Conservation (phyloP, 2,113 vertebrate species). For the Phaethon lepturus region DNA sequence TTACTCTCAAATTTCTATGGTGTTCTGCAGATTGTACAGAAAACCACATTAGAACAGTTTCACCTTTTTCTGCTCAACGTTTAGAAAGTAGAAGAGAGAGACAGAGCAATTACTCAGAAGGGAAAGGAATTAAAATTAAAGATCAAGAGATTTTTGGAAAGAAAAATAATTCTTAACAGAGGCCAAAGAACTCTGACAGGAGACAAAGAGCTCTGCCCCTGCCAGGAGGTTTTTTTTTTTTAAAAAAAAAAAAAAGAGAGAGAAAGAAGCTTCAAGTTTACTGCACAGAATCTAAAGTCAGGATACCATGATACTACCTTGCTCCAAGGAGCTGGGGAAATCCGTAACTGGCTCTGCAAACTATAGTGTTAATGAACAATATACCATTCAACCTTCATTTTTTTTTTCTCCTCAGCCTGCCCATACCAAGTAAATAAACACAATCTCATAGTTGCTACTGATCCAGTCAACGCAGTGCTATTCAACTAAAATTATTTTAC, state of each 20-base stretch:
- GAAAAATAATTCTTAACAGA: neutral
- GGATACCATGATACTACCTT: neutral
- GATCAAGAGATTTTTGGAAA: neutral
- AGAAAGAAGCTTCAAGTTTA: neutral
- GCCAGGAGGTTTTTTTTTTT: neutral
- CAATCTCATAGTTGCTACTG: neutral
- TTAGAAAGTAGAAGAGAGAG: neutral
- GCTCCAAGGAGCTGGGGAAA: neutral
- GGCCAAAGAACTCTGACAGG: neutral
- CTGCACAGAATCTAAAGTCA: neutral
- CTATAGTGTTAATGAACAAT: neutral
- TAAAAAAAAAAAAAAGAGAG: rapidly evolving
- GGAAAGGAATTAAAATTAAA: neutral
- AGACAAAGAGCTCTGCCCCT: neutral
- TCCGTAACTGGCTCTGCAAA: neutral
- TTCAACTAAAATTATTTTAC: neutral
- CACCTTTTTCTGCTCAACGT: neutral
- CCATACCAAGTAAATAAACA: neutral
- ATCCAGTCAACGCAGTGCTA: neutral
- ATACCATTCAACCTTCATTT: neutral
- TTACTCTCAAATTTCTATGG: neutral
- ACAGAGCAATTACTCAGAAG: neutral
- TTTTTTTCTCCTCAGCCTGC: neutral
- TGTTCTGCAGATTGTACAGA: neutral
- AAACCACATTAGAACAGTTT: neutral